These are phyloP conservation scores for Spialia ferax DNA, from an alignment of 2,888 invertebrate species.

Conservation along the genomic window DNA sequence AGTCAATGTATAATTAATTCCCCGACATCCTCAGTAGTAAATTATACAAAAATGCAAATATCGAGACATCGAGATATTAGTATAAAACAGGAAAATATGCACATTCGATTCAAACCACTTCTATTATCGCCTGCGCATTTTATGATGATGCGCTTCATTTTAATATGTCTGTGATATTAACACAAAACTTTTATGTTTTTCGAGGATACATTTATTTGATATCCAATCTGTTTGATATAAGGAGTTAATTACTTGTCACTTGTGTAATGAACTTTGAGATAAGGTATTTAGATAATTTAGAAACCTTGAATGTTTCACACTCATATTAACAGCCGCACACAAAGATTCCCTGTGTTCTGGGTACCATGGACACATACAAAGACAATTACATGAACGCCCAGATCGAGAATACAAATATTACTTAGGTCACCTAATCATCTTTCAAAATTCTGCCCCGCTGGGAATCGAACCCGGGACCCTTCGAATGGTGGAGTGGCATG, in stretches of 20 bases:
- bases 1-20: background rate
- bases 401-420: no score
- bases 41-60: conserved; percentile 12
- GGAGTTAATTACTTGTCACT: background rate
- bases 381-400: no score
- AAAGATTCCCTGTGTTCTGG: no score
- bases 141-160: conserved; percentile 20
- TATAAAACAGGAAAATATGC: conserved; percentile 23
- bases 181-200: background rate
- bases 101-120: conserved; percentile 9
- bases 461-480: no score
- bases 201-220: background rate
- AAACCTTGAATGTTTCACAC: no score
- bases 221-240: background rate
- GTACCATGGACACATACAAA: no score
- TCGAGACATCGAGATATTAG: conserved; percentile 6
- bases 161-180: background rate
- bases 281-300: no score
- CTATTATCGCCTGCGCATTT: conserved; percentile 12
- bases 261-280: no score
- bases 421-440: no score
- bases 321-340: no score
- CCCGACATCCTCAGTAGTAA: conserved; percentile 8
- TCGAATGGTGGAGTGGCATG: no score
- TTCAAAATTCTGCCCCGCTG: no score